phyloP scores from a whole-genome alignment of 2,888 invertebrate species.

The Myathropa florea region DNA sequence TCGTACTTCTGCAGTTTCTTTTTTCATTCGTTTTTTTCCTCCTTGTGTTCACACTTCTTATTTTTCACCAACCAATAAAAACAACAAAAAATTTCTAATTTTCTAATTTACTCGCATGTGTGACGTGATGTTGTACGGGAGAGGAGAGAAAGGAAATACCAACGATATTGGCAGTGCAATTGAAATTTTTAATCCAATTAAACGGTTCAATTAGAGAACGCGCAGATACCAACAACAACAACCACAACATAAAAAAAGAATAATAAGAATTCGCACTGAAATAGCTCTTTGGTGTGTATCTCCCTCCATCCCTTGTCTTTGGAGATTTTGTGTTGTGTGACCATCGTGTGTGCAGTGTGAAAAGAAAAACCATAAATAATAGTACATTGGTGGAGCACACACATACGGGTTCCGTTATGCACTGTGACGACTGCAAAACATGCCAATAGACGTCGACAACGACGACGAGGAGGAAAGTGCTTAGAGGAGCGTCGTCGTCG shows the following conservation, averaged over 20 bases:
- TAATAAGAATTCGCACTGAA: slow-evolving; percentile 47
- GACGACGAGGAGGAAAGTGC: not conserved
- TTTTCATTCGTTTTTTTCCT: slow-evolving; percentile 5
- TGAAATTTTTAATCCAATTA: slow-evolving; percentile 63
- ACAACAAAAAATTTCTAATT: not conserved
- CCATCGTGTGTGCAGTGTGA: slow-evolving; percentile 38
- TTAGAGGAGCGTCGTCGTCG: slow-evolving; percentile 27
- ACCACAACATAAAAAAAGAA: not conserved
- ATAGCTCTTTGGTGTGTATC: not conserved
- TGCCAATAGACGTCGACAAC: slow-evolving; percentile 51
- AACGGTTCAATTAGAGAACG: slow-evolving; percentile 36
- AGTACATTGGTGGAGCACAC: slow-evolving; percentile 48
- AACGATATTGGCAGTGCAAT: slow-evolving; percentile 29
- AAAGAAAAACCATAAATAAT: slow-evolving; percentile 59
- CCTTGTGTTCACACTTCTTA: not conserved
- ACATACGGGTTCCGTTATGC: slow-evolving; percentile 65
- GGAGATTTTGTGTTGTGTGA: not conserved
- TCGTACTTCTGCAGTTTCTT: slow-evolving; percentile 23
- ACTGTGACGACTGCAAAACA: slow-evolving; percentile 63
- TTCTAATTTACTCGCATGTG: not conserved
- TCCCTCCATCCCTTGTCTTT: not conserved
- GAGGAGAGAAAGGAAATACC: slow-evolving; percentile 32
- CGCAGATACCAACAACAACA: slow-evolving; percentile 1
- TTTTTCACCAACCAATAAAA: not conserved
- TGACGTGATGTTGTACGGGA: not conserved